Percentiles rank a stretch among this genome's conserved stretches.
Conservation (phyloP, 2,113 vertebrate species). For the Halcyon malimbica region DNA sequence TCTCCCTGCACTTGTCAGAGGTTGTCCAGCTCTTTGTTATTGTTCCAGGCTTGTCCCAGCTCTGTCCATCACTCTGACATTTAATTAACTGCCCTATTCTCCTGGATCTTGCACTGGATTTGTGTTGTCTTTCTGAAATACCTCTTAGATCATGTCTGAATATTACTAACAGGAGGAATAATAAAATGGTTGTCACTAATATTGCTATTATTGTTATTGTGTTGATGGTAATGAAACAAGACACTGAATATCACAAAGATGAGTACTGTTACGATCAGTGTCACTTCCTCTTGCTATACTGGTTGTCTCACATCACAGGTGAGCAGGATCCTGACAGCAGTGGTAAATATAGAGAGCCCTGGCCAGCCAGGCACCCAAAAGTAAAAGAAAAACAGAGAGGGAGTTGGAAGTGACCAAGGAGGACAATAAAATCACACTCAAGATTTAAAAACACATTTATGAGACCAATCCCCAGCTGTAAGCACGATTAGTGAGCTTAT, state of each 20-base stretch:
- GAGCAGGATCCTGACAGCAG: not conserved
- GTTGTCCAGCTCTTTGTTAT: constrained; percentile 43
- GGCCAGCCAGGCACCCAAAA: not conserved
- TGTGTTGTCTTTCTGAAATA: constrained; percentile 35
- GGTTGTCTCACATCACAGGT: not conserved
- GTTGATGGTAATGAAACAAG: constrained; percentile 45
- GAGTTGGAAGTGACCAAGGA: not conserved
- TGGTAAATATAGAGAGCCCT: not conserved
- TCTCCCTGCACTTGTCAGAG: constrained; percentile 42
- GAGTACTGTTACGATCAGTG: not conserved
- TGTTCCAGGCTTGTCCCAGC: constrained; percentile 51
- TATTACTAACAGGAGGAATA: constrained; percentile 35
- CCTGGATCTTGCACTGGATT: constrained; percentile 6
- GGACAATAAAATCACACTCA: not conserved
- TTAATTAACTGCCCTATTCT: constrained; percentile 63
- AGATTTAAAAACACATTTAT: not conserved
- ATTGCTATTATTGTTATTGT: constrained; percentile 1
- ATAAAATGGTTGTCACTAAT: constrained; percentile 22
- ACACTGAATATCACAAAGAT: not conserved
- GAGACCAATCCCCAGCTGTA: not conserved
- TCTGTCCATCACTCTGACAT: constrained; percentile 63
- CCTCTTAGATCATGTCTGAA: constrained; percentile 10
- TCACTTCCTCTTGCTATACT: not conserved
- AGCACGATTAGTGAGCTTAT: not conserved
- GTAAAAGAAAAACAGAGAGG: not conserved